Base-by-base conservation (phyloP, 2,113 vertebrate species). In the Nibea coibor region DNA sequence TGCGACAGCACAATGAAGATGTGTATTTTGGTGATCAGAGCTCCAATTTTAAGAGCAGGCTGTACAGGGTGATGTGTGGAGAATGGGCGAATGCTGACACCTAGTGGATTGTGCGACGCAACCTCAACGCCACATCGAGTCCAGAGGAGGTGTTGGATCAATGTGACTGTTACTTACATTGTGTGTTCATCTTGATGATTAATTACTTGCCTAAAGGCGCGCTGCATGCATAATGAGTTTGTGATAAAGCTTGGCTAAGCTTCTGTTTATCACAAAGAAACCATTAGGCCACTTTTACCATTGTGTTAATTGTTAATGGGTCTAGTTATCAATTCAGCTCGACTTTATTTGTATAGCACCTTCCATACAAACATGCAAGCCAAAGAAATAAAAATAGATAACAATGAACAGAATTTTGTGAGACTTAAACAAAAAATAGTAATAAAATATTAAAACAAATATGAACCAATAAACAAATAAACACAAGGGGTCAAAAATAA, bases 41-140 rank as follows among this genome's bases (percentile, higher is more conserved):
- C 50, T 10, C 19, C 68, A 0, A 9, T 67, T 61, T 43, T 26
- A 11, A 20, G 19, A 8, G 43, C 8, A 2, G 15, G 7, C 11
- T 10, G 15, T 9, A 5, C 24, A 45, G 24, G 15, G 5, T 31
- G 42, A 35, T 45, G 4, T 31, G 39, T 22, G 64, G 64, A 81
- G 16, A 19, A 78, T 78, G 72, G 66, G 48, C 10, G 14, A 84
- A 86, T 78, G 63, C 85, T 91, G 91, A 91, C 92, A 89, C 87
- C 92, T 91, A 59, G 90, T 92, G 92, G 90, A 72, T 24, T 2
- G 47, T 65, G 12, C 6, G 16, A 78, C n/a, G 35, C 5, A 11
- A 10, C 35, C 16, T 0, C 1, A 35, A 0, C 5, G 26, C 10
- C 17, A 5, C 4, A 22, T 0, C 20, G 20, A 43, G 17, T 35